Percentiles rank a stretch among this genome's conserved stretches.
phyloP scores from a whole-genome alignment of 64 coral and sea anemone species.

The Trachythela sp. region DNA sequence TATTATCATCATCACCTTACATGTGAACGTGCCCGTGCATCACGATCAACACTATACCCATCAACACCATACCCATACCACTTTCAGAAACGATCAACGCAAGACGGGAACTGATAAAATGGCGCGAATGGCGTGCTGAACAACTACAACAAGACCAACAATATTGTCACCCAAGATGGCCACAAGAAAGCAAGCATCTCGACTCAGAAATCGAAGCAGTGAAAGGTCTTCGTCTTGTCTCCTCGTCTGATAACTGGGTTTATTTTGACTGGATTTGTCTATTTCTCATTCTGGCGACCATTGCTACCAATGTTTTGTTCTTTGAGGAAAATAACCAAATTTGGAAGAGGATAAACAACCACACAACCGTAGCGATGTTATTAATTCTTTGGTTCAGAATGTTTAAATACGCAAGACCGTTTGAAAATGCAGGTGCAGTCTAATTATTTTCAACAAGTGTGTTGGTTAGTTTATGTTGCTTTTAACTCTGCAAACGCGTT shows the following conservation, averaged over 20 bases:
- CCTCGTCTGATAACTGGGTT: not conserved
- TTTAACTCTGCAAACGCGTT: not conserved
- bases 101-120: not conserved
- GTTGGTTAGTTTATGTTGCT: not conserved
- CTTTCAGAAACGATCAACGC: not conserved
- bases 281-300: not conserved
- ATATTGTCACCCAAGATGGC: slow-evolving; percentile 11
- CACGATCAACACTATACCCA: not conserved
- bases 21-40: too few relatives aligned
- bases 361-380: not conserved
- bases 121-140: slow-evolving; percentile 8
- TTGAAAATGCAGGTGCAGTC: not conserved
- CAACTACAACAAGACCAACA: not conserved
- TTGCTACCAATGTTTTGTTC: not conserved
- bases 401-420: not conserved
- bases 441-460: not conserved
- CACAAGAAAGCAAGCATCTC: not conserved
- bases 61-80: not conserved
- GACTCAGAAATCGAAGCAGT: not conserved
- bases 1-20: not conserved
- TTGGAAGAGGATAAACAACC: not conserved
- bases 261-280: not conserved
- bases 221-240: not conserved
- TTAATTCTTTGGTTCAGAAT: not conserved
- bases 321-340: not conserved